Evolutionary conservation across 2,888 invertebrate species (phyloP), one percentile per base, ranked within the genome.

Genomic region (Heterodera filipjevi): DNA sequence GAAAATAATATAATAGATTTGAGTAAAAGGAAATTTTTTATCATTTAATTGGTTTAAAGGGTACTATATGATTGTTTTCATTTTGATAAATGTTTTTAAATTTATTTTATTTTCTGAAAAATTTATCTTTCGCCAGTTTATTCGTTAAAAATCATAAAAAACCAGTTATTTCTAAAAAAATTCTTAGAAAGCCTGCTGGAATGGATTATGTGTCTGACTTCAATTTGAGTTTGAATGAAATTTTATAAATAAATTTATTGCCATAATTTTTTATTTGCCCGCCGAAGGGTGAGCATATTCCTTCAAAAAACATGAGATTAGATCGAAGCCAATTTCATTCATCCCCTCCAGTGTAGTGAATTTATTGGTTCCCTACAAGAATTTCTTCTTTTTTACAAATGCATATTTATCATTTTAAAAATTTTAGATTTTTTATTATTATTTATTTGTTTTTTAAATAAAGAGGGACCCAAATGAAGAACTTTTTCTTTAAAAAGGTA

Each of bases 401-500:
- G 53, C 19, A 2, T 22, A 53, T 53, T 22, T 22, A 22, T 22
- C 53, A 22, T 71, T 71, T 12, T 12, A 30, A 71, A 71, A 71
- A 46, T 71, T 71, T 32, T 10, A 27, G 6, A 27, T 30, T 71
- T 2, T 8, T n/a, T 12, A 30, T 30, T 71, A 1, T 59, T 12
- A 27, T 14, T 16, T 33, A 46, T 71, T 71, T 33, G 12, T 3
- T 71, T 3, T 16, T 16, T 14, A 16, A 35, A 33, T 46, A 32
- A 71, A 49, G 27, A 12, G n/a, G 22, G 0, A 39, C 5, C 33
- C 3, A n/a, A n/a, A 74, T 74, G 74, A 74, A 74, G 66, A 46
- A 30, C 53, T 66, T 59, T 49, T 74, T 74, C 49, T 74, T 74
- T 30, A 74, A 74, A 74, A 74, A 74, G 74, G 74, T 74, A 64